Evolutionary conservation across 2,888 invertebrate genomes (phyloP), one percentile per base, ranked within the genome.

Genomic region (Fissipunctia ypsillon): DNA sequence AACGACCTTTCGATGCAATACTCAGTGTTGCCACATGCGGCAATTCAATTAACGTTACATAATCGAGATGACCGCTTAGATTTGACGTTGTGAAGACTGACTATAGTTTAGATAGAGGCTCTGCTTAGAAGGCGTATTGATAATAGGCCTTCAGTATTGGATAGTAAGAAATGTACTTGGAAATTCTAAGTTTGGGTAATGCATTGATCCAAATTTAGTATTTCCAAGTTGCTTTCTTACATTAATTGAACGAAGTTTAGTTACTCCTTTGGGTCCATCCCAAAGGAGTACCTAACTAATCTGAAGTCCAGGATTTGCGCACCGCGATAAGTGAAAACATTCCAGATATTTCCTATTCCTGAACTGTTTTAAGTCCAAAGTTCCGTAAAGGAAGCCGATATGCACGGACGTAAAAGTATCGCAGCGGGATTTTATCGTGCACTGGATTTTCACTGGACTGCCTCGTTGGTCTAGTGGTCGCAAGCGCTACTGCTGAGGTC

Each of bases 31-130:
- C 80, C 56, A 76, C 81, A 80, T 65, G 68, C 56, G 56, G 80
- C 68, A 80, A 80, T 80, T 80, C 80, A 80, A 80, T 80, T 76
- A 80, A 68, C 68, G 70, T 80, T 80, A 80, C 80, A 76, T 80
- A 64, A 80, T 61, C 80, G 76, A 71, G 81, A 80, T 80, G 80
- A 76, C 76, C 81, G 76, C 70, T 71, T 43, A 76, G 80, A 80
- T 80, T 80, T 76, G 50, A 76, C 19, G 80, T 2, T 68, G 81
- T 80, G 63, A 41, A 73, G 19, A 74, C 56, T 63, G 31, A 60
- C 57, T 35, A 31, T 38, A 45, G n/a, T 60, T 54, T 25, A 61
- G n/a, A 61, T 35, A 19, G 48, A 38, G 54, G 25, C 56, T 65
- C 31, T 14, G 31, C 41, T 54, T 61, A 14, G 48, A 31, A 52